Evolutionary conservation across 30 jellyfish, hydroid and myxozoan genomes (phyloP).

Genomic region (Clytia hemisphaerica): DNA sequence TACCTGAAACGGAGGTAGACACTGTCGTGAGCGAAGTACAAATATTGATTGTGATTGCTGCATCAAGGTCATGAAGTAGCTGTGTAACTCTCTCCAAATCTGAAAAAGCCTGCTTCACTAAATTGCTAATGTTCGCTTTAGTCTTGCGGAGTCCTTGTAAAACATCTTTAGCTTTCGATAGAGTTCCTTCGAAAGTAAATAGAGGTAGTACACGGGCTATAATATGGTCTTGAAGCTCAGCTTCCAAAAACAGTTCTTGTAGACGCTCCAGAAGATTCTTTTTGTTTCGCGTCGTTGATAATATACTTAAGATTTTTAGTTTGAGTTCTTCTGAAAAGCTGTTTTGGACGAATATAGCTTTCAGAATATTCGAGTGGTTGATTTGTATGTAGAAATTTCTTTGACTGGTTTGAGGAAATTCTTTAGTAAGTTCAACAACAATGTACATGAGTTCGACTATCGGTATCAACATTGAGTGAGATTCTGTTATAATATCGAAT

Average conservation of each 20-base stretch:
- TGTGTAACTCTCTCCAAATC: conserved; percentile 45
- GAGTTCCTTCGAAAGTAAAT: conserved; percentile 61
- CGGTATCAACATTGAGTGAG: conserved; percentile 50
- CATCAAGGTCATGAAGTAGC: conserved; percentile 32
- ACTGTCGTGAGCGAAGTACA: conserved; percentile 50
- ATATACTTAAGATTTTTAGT: conserved; percentile 25
- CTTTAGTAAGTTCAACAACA: conserved; percentile 54
- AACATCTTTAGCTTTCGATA: conserved; percentile 50
- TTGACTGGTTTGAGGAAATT: conserved; percentile 34
- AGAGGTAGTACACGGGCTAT: conserved; percentile 22
- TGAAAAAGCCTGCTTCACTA: conserved; percentile 64
- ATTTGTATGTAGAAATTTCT: conserved; percentile 60
- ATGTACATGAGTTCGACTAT: conserved; percentile 68
- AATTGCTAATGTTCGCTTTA: conserved; percentile 40
- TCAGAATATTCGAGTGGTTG: conserved; percentile 52
- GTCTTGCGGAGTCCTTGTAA: conserved; percentile 58
- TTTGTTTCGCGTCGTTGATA: conserved; percentile 31
- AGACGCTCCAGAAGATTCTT: conserved; percentile 24
- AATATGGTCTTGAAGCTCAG: conserved; percentile 51
- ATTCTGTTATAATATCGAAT: conserved; percentile 60
- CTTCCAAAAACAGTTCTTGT: conserved; percentile 24
- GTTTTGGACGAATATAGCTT: conserved; percentile 63
- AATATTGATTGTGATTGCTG: conserved; percentile 38
- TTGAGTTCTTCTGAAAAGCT: conserved; percentile 37
- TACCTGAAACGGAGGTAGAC: no score